Conservation (phyloP, 2,113 vertebrate genomes). For the Thamnaconus septentrionalis region DNA sequence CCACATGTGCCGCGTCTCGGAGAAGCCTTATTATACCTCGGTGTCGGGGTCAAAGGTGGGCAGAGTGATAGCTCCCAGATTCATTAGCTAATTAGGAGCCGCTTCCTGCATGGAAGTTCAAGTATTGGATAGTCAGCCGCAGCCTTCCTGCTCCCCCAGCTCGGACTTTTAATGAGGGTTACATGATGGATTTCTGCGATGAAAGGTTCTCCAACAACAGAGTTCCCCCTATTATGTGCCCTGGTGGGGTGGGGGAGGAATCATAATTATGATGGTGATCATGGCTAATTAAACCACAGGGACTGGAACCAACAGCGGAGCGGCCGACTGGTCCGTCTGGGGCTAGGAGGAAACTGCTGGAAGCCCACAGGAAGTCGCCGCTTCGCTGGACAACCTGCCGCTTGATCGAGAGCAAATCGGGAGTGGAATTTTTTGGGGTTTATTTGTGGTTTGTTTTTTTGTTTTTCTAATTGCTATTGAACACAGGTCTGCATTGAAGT, state of each 20-base stretch:
- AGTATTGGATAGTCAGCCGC: constrained; percentile 26
- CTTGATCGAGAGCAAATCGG: no score
- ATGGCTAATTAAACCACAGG: constrained; percentile 73
- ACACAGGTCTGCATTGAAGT: no score
- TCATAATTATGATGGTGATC: constrained; percentile 73
- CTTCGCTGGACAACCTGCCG: no score
- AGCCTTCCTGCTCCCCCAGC: constrained; percentile 37
- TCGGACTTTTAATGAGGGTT: constrained; percentile 66
- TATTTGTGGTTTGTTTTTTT: no score
- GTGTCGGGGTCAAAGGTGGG: constrained; percentile 55
- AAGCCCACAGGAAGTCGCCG: constrained; percentile 11
- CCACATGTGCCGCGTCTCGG: constrained; percentile 38
- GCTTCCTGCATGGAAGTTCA: constrained; percentile 44
- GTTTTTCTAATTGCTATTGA: no score
- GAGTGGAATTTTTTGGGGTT: no score
- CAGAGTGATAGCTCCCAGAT: constrained; percentile 39
- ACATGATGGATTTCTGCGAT: constrained; percentile 48
- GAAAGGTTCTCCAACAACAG: constrained; percentile 47
- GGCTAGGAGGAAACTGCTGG: constrained; percentile 24
- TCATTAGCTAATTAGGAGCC: constrained; percentile 66
- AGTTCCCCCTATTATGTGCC: constrained; percentile 65
- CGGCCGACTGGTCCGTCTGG: constrained; percentile 33
- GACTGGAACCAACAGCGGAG: constrained; percentile 49
- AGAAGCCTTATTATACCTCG: constrained; percentile 41
- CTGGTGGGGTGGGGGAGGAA: constrained; percentile 51